Evolutionary conservation across 2,888 invertebrate genomes (phyloP).

Genomic region (Blastobasis lacticolella): DNA sequence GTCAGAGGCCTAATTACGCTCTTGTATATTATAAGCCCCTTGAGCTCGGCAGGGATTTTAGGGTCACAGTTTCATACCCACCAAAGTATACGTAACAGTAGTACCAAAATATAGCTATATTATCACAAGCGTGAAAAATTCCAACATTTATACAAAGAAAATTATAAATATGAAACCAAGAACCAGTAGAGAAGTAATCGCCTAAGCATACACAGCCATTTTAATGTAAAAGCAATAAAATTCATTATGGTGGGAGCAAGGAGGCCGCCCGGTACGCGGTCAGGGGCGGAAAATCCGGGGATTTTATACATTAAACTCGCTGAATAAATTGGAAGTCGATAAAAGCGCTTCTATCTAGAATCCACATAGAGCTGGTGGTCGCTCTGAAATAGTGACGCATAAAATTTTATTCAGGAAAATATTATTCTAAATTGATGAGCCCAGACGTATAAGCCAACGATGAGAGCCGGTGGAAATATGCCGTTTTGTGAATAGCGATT

Average conservation of each 20-base stretch:
- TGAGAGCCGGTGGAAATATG: not conserved
- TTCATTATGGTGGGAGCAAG: conserved; percentile 47
- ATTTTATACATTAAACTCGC: conserved; percentile 51
- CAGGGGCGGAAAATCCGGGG: conserved; percentile 38
- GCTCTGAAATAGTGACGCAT: conserved; percentile 34
- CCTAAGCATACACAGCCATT: conserved; percentile 9
- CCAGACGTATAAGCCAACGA: conserved; percentile 1
- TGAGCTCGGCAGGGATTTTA: too few relatives aligned
- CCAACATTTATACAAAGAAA: too few relatives aligned
- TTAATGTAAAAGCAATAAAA: conserved; percentile 48
- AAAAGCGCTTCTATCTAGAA: conserved; percentile 42
- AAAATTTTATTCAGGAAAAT: conserved; percentile 30
- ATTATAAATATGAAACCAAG: too few relatives aligned
- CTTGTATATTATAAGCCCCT: too few relatives aligned
- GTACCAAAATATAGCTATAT: too few relatives aligned
- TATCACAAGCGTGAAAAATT: too few relatives aligned
- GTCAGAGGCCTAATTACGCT: too few relatives aligned
- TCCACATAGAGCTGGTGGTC: conserved; percentile 31
- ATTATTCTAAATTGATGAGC: conserved; percentile 21
- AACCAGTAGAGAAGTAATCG: too few relatives aligned
- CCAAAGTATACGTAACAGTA: too few relatives aligned
- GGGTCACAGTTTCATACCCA: too few relatives aligned
- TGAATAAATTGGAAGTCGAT: conserved; percentile 60
- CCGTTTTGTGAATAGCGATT: too few relatives aligned
- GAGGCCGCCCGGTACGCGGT: conserved; percentile 37